Base-by-base conservation (phyloP, 2,113 vertebrate species). In the Myotis davidii region DNA sequence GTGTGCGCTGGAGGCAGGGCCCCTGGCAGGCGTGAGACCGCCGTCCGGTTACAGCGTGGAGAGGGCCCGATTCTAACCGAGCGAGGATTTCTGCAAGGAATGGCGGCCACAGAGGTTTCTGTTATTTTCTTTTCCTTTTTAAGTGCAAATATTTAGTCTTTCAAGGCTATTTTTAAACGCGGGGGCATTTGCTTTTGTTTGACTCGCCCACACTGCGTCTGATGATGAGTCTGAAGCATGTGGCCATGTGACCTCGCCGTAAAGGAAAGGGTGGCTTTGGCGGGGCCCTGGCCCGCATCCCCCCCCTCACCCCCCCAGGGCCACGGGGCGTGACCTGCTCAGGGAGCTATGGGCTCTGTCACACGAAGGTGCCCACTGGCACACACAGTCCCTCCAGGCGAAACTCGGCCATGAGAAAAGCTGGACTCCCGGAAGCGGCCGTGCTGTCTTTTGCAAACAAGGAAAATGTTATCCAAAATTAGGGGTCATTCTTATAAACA, bases 21-120 rank as follows among this genome's bases (percentile, higher is more conserved):
- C 97, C 99, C 98, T 99, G 99, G 99, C 99, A 99, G 96, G 98
- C 98, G 99, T 98, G 98, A 99, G 98, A 93, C 56, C 94, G 96
- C 96, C 79, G 94, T 98, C 99, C 99, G 99, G 99, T 99, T 99
- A 99, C 95, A 98, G 97, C 96, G 96, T 96, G 96, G 98, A 98
- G 98, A 98, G 97, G 98, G 95, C 96, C 98, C 73, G 94, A 98
- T 98, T 97, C 96, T 98, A 98, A 99, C 99, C 98, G 98, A 98
- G 96, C 94, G 95, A 95, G 98, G 98, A 97, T 98, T 98, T 99
- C 99, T 99, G 99, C 96, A 99, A 99, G 98, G 98, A 97, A 61
- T 61, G 81, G 96, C 91, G 67, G 94, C 94, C 85, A 23, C 94
- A 77, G 83, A 50, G 91, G 88, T 82, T 94, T 97, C 94, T 96